Evolutionary conservation across 2,113 vertebrate species (phyloP).

Genomic region (Pterophyllum scalare): DNA sequence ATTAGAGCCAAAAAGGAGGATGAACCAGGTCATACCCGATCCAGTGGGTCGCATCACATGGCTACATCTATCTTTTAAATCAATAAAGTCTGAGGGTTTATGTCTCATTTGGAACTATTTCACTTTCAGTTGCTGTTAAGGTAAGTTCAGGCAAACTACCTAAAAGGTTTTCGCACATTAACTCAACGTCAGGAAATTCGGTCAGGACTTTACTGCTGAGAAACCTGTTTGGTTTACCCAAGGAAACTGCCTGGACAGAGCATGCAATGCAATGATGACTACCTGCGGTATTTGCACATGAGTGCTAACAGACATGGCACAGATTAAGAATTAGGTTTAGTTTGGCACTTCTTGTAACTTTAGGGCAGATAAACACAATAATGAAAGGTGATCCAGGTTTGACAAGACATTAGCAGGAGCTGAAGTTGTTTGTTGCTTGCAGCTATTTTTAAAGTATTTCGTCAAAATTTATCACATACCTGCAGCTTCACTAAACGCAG

Average conservation of each 20-base stretch:
- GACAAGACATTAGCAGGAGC: background rate
- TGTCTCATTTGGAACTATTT: fast-evolving
- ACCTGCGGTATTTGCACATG: too few species aligned
- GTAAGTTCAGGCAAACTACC: background rate
- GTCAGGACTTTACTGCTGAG: background rate
- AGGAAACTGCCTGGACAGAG: too few species aligned
- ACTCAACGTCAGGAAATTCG: background rate
- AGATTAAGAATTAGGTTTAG: too few species aligned
- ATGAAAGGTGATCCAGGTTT: too few species aligned
- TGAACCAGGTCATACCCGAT: background rate
- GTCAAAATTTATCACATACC: background rate
- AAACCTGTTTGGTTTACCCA: background rate
- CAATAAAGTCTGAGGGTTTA: too few species aligned
- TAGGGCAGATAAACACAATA: too few species aligned
- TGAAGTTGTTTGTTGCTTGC: background rate
- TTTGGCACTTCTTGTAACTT: too few species aligned
- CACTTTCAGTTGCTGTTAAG: background rate
- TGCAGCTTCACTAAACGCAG: background rate
- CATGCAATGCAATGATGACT: too few species aligned
- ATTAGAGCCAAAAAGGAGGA: background rate
- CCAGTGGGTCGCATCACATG: fast-evolving
- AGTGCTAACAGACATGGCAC: too few species aligned
- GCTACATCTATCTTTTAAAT: background rate
- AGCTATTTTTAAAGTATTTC: background rate
- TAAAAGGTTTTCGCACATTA: background rate